Base-by-base conservation (phyloP, 2,888 invertebrate species). In the Cynaeus angustus region DNA sequence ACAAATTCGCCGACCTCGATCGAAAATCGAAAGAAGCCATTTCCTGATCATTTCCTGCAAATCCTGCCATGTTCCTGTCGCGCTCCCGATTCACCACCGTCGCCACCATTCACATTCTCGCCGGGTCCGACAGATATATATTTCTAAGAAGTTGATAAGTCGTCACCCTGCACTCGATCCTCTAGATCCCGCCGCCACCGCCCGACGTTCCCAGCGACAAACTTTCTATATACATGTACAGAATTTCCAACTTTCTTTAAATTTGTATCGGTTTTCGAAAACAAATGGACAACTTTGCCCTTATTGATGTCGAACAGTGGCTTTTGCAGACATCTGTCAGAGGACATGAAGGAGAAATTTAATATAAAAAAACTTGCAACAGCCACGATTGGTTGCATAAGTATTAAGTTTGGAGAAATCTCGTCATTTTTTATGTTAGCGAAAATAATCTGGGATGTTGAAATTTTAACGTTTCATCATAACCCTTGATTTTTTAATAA, bases 81-180 rank as follows among this genome's bases (percentile, higher is more conserved):
- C 33, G 41, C 16, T 28, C n/a, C 43, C 37, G 66, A 59, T 48
- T 55, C 55, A 50, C 38, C 66, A 30, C 50, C 50, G 62, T 12
- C 55, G 55, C 45, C 66, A 7, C 56, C 65, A 71, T 75, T 77
- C 73, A 64, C 74, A 74, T 76, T 76, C 75, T 52, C 66, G 43
- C 14, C 65, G 68, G 69, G 72, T 76, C 52, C 72, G 52, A 66
- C 62, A 71, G 71, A 70, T 70, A 74, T 74, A 75, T 74, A 74
- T 78, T 75, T 74, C 74, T 62, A 68, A 72, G 71, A 75, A 78
- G 73, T 76, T 78, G 77, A 77, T 77, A 79, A 79, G 77, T 79
- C 75, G 74, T 75, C 75, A 74, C 73, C 74, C 71, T 67, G 68
- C 71, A 48, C 38, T 68, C 68, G 70, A 75, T 76, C 73, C 72